Conservation (phyloP, 2,797 vertebrate species). For the Poecilia picta region DNA sequence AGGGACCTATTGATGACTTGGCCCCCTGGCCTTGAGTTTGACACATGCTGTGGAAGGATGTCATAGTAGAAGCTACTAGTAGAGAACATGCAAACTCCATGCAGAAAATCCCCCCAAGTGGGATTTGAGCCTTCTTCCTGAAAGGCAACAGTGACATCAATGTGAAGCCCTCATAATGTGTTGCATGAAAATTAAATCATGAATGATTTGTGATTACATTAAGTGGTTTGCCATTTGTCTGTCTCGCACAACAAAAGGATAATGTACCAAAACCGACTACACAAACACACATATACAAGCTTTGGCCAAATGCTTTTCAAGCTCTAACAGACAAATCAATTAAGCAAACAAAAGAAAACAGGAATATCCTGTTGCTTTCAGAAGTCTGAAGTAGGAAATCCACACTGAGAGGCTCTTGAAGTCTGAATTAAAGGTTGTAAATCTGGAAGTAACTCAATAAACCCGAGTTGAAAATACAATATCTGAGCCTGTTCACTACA, state of each 20-base stretch:
- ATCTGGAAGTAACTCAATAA: background rate
- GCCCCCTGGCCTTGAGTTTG: too few relatives aligned
- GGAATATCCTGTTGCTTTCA: background rate
- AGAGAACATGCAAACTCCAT: background rate
- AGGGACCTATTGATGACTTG: too few relatives aligned
- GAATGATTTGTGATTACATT: background rate
- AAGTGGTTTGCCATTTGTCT: background rate
- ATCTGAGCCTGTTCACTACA: background rate
- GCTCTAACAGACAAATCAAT: background rate
- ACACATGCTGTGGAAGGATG: background rate
- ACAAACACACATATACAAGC: background rate
- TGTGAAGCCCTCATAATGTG: background rate
- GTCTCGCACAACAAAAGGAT: background rate
- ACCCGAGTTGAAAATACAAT: background rate
- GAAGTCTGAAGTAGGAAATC: background rate
- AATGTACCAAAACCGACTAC: background rate
- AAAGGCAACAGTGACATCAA: background rate
- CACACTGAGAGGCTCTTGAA: background rate
- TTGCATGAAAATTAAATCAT: background rate
- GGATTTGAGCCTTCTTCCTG: too few relatives aligned
- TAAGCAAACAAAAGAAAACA: background rate
- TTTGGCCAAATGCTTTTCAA: background rate
- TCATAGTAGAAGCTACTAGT: background rate
- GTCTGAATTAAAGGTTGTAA: background rate
- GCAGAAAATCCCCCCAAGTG: too few relatives aligned